Evolutionary conservation across 2,888 invertebrate species (phyloP).

Genomic region (Lithophane semibrunnea): DNA sequence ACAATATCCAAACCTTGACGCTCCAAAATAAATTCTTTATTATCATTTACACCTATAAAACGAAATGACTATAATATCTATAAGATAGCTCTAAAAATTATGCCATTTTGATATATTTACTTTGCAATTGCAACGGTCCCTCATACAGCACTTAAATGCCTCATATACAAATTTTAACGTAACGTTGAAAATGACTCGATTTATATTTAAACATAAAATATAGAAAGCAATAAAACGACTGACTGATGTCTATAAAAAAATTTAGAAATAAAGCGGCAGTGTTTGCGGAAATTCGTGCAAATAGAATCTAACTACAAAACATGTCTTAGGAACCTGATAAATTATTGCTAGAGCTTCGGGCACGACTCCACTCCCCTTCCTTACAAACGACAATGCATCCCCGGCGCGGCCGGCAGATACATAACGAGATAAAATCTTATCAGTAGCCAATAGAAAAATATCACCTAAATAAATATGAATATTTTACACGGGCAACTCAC

Average conservation of each 20-base stretch:
- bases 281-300: conserved; percentile 89
- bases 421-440: conserved; percentile 89
- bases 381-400: conserved; percentile 80
- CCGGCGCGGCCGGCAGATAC: conserved; percentile 82
- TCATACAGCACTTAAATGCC: conserved; percentile 89
- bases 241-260: conserved; percentile 82
- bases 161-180: conserved; percentile 88
- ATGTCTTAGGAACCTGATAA: conserved; percentile 90
- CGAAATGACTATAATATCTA: conserved; percentile 90
- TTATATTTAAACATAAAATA: conserved; percentile 77
- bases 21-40: conserved; percentile 90
- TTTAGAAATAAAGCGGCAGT: conserved; percentile 89
- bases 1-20: conserved; percentile 88
- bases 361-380: conserved; percentile 75
- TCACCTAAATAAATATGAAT: conserved; percentile 90
- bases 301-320: conserved; percentile 90
- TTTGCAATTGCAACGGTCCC: conserved; percentile 91
- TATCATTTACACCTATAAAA: conserved; percentile 90
- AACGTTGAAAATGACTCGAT: conserved; percentile 85
- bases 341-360: conserved; percentile 90
- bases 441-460: conserved; percentile 91
- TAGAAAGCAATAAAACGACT: conserved; percentile 83
- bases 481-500: conserved; percentile 79
- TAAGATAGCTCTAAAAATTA: conserved; percentile 90
- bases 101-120: conserved; percentile 90